Base-by-base conservation (phyloP, 2,888 invertebrate species). In the Drosophila vallismaia region DNA sequence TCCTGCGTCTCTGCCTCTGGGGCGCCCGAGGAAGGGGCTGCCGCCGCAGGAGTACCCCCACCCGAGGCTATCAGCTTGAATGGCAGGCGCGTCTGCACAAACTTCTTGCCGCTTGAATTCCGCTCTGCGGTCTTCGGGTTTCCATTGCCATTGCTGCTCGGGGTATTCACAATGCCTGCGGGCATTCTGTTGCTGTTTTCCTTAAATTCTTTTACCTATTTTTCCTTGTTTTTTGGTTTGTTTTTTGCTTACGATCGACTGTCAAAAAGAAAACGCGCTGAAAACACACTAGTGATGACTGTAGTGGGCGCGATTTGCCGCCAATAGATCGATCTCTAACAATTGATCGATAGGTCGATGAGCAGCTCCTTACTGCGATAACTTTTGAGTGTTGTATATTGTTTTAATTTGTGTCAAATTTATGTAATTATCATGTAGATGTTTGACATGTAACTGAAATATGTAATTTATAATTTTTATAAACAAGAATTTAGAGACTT, bases 1-100 rank as follows among this genome's bases (percentile, higher is more conserved):
- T 81, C 85, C 48, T 26, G 9, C 14, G 56, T 14, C 4, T 57
- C 33, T 7, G 14, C 36, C 28, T 33, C 38, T 5, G 49, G 9
- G 14, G 45, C 0, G 48, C 70, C 50, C 4, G 44, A 8, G 24
- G 52, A 40, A 1, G 68, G 4, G 8, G 67, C 42, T 0, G 73
- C 7, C 31, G 54, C 5, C 36, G 54, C 12, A 14, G 38, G 28
- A 4, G 53, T 51, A 75, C 40, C 7, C 19, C n/a, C 4, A 14
- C 40, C 77, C 75, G 93, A 92, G 55, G 77, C 63, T 4, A 93
- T 89, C 71, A 93, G 83, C 91, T 93, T 94, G 84, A 94, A 94
- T 73, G 94, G 94, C 73, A 94, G 92, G 76, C 94, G 92, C 73
- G 94, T 94, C 89, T 94, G 94, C 74, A 93, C 93, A 56, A 94